Percentiles rank a stretch among this genome's conserved stretches.
phyloP scores from a whole-genome alignment of 2,888 invertebrate species.

The Tupiocoris notatus region DNA sequence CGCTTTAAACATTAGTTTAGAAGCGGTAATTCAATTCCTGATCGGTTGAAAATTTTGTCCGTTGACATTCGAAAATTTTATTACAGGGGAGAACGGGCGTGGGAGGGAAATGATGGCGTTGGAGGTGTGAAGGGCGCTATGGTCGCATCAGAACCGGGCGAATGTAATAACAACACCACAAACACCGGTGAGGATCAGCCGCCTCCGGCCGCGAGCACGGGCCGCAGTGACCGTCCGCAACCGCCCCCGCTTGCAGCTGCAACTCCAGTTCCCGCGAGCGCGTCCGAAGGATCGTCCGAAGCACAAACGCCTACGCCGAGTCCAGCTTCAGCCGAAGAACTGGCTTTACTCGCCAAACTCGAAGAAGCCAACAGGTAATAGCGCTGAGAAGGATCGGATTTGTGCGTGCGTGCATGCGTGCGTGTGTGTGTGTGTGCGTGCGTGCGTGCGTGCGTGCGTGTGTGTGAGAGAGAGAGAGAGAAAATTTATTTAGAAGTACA shows the following conservation, averaged over 20 bases:
- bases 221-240: conserved; percentile 6
- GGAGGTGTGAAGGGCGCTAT: conserved; percentile 43
- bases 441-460: no score
- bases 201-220: neutral
- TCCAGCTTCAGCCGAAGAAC: conserved; percentile 64
- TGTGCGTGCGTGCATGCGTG: no score
- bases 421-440: no score
- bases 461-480: no score
- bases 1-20: no score
- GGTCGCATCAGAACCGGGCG: conserved; percentile 37
- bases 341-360: conserved; percentile 89
- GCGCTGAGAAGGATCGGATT: no score
- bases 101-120: conserved; percentile 46
- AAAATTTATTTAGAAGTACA: neutral
- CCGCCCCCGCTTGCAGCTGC: conserved; percentile 12
- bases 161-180: conserved; percentile 47
- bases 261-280: neutral
- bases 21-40: no score
- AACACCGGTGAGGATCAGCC: conserved; percentile 10
- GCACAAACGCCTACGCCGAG: conserved; percentile 26
- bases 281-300: neutral
- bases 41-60: no score
- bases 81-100: conserved; percentile 46
- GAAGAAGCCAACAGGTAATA: conserved; percentile 88
- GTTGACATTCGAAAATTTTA: conserved; percentile 10